Percentiles rank a stretch among this genome's conserved stretches.
phyloP scores from a whole-genome alignment of 2,797 vertebrate species.

The Myotis myotis region DNA sequence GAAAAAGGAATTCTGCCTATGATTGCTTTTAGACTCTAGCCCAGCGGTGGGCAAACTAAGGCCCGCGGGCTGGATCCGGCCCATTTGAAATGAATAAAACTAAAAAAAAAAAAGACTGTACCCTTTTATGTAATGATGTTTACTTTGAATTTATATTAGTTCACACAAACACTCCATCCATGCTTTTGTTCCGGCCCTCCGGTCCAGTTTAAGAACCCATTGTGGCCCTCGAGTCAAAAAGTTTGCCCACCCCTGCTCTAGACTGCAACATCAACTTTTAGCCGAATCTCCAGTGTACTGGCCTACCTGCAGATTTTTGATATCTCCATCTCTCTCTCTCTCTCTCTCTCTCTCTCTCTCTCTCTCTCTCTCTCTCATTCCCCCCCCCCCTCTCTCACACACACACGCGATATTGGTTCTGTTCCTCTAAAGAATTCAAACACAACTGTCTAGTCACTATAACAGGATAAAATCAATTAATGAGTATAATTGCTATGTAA shows the following conservation, averaged over 20 bases:
- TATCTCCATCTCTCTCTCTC: not conserved
- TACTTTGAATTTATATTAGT: too few relatives aligned
- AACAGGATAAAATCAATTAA: constrained; percentile 4
- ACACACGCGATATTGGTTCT: not conserved
- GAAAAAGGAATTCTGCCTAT: not conserved
- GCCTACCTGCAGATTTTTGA: not conserved
- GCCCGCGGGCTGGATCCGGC: too few relatives aligned
- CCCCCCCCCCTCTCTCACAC: too few relatives aligned
- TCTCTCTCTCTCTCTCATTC: not conserved
- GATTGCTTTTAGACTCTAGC: not conserved
- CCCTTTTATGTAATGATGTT: too few relatives aligned
- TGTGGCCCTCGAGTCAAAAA: too few relatives aligned
- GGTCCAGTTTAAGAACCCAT: too few relatives aligned
- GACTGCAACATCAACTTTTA: not conserved
- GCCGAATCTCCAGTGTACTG: not conserved
- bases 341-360: not conserved
- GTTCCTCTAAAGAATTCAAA: not conserved
- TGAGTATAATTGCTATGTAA: not conserved
- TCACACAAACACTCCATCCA: too few relatives aligned
- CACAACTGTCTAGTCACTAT: not conserved
- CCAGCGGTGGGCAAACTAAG: too few relatives aligned
- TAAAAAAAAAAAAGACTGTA: too few relatives aligned
- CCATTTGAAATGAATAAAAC: too few relatives aligned
- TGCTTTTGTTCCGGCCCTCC: too few relatives aligned
- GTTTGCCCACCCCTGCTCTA: too few relatives aligned